Evolutionary conservation across 2,888 invertebrate species (phyloP).

Genomic region (Hemaris fuciformis): DNA sequence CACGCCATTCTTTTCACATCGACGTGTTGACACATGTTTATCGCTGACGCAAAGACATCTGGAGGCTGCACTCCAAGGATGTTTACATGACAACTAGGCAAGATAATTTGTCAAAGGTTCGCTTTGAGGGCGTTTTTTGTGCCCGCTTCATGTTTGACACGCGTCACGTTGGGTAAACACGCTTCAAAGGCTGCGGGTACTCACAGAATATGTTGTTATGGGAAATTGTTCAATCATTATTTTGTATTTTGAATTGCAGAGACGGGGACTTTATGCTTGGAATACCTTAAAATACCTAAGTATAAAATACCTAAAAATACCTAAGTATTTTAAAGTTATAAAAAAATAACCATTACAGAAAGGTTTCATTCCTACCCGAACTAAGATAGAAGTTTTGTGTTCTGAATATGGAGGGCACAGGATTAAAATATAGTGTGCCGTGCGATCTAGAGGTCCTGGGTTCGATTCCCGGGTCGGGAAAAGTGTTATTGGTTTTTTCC

Average conservation of each 20-base stretch:
- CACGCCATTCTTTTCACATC: background rate
- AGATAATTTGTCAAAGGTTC: conserved; percentile 62
- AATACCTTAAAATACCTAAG: no score
- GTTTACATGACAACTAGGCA: conserved; percentile 29
- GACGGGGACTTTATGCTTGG: background rate
- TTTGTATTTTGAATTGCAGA: background rate
- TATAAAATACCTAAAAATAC: no score
- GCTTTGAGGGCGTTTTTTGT: conserved; percentile 60
- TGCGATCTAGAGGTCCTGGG: no score
- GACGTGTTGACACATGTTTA: background rate
- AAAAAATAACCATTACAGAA: no score
- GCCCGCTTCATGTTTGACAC: conserved; percentile 65
- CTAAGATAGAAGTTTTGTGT: no score
- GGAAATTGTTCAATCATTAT: conserved; percentile 3
- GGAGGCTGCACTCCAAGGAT: conserved; percentile 19
- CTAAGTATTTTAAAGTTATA: no score
- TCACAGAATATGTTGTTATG: background rate
- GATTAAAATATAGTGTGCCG: no score
- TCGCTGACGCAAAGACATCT: conserved; percentile 21
- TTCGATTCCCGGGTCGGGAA: no score
- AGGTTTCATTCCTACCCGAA: no score
- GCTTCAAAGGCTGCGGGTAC: conserved; percentile 30
- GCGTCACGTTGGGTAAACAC: conserved; percentile 63
- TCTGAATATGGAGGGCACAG: no score
- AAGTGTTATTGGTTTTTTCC: no score